phyloP scores from a whole-genome alignment of 2,797 vertebrate genomes.

The Alauda arvensis region DNA sequence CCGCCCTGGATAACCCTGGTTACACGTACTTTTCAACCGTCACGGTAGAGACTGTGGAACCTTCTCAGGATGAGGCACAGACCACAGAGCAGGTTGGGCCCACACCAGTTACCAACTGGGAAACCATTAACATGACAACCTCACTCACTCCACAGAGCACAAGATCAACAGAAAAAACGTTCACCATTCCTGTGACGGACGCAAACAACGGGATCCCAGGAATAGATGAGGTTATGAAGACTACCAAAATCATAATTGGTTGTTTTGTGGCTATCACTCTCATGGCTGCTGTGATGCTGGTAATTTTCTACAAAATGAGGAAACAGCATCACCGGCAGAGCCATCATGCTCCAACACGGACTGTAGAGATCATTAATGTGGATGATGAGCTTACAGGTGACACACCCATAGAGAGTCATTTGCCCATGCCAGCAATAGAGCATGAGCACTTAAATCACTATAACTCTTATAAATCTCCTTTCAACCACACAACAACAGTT shows the following conservation, averaged over 20 bases:
- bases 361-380: conserved; percentile 98
- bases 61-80: conserved; percentile 90
- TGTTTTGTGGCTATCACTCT: conserved; percentile 99
- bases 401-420: conserved; percentile 92
- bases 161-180: conserved; percentile 89
- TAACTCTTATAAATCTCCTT: conserved; percentile 96
- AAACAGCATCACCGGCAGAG: conserved; percentile 99
- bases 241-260: conserved; percentile 99
- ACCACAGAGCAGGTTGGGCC: conserved; percentile 89
- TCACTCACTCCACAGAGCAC: conserved; percentile 86
- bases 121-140: conserved; percentile 87
- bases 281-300: conserved; percentile 98
- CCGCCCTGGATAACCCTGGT: conserved; percentile 86
- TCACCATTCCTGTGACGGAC: conserved; percentile 91
- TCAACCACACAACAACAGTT: conserved; percentile 91
- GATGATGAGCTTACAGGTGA: conserved; percentile 96
- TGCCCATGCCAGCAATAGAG: conserved; percentile 94
- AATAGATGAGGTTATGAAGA: conserved; percentile 99
- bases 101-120: conserved; percentile 84
- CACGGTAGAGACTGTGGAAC: conserved; percentile 97
- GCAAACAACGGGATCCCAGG: conserved; percentile 85
- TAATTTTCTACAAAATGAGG: conserved; percentile 99
- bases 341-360: conserved; percentile 92
- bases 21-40: conserved; percentile 98
- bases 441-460: conserved; percentile 99